These are phyloP conservation scores for Oncorhynchus tshawytscha DNA, from an alignment of 2,113 vertebrate genomes.

Conservation along the genomic window DNA sequence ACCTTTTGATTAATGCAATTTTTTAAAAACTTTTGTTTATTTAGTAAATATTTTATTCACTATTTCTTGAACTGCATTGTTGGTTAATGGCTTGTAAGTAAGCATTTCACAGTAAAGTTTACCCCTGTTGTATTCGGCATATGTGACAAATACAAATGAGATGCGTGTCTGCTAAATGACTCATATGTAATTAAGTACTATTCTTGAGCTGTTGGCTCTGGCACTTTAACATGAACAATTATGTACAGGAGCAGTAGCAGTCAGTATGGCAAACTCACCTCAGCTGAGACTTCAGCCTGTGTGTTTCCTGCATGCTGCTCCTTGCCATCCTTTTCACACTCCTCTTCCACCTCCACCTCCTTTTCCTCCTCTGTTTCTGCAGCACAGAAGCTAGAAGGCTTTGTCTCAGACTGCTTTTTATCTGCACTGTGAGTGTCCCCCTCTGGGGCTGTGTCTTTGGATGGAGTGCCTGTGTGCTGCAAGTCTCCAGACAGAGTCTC, in stretches of 20 bases:
- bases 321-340: slow-evolving; percentile 49
- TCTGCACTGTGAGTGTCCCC: slow-evolving; percentile 25
- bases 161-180: no score
- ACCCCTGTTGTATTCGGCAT: no score
- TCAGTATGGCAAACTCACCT: not conserved
- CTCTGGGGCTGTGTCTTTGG: slow-evolving; percentile 35
- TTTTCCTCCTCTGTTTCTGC: slow-evolving; percentile 30
- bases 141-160: no score
- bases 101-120: no score
- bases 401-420: slow-evolving; percentile 17
- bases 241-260: no score
- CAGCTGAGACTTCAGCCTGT: slow-evolving; percentile 17
- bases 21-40: no score
- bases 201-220: not conserved
- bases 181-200: not conserved
- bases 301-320: slow-evolving; percentile 38
- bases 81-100: no score
- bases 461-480: slow-evolving; percentile 1
- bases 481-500: not conserved
- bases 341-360: slow-evolving; percentile 59
- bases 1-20: no score
- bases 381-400: slow-evolving; percentile 6
- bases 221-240: no score
- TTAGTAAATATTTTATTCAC: no score
- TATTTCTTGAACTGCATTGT: no score